Evolutionary conservation across 2,888 invertebrate species (phyloP), one percentile per base, ranked within the genome.

Genomic region (Amaurobius ferox): DNA sequence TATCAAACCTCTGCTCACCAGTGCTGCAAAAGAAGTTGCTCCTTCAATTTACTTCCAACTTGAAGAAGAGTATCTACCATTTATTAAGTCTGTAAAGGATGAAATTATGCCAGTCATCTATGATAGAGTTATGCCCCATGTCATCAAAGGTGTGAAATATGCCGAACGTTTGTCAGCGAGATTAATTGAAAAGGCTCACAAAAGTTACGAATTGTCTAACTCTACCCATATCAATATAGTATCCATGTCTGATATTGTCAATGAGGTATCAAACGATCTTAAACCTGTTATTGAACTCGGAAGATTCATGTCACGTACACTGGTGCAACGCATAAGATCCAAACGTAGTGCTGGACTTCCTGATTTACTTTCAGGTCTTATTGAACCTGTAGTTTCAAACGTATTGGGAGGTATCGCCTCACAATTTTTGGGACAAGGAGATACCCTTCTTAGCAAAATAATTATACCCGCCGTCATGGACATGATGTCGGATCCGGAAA

Each of bases 221-320:
- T 73, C 74, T 0, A 74, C 80, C 0, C 80, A 80, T 16, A 30
- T 80, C 16, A 68, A 29, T 13, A 19, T 80, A 2, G 68, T 80
- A 0, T 80, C 80, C 0, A 40, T 80, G 7, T 30, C 73, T 6
- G 80, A 80, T 9, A 13, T 80, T 0, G 29, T 40, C 0, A 30
- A 62, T 0, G 80, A 80, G 11, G 5, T 80, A 6, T n/a, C 26
- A 1, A 74, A 55, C 7, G 74, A 80, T 29, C 39, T 74, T n/a
- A 11, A 80, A n/a, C 80, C 80, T 23, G 29, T 80, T n/a, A 16
- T 74, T 11, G 28, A 80, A n/a, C 28, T 74, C 0, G 80, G 74
- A 30, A 67, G 74, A 11, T 74, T 74, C 28, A 23, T 80, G 26
- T 73, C 80, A 0, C 30, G 62, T 11, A 68, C 74, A 40, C 19